phyloP scores from a whole-genome alignment of 2,888 invertebrate genomes.

The Erannis defoliaria region DNA sequence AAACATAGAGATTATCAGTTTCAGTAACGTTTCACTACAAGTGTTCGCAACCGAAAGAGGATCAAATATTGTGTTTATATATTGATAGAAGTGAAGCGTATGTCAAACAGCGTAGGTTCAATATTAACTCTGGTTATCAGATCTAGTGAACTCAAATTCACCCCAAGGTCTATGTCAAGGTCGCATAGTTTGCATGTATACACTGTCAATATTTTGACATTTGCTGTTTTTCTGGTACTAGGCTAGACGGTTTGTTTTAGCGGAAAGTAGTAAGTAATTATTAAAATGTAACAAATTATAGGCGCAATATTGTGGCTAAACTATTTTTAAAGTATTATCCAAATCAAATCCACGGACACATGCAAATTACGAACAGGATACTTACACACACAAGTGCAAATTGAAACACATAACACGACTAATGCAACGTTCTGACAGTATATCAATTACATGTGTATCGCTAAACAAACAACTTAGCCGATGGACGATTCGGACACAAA shows the following conservation, averaged over 20 bases:
- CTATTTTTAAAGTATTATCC: background rate
- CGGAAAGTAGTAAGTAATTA: too few species aligned
- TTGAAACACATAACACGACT: slow-evolving; percentile 45
- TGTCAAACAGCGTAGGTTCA: slow-evolving; percentile 81
- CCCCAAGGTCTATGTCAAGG: slow-evolving; percentile 79
- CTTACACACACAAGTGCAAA: slow-evolving; percentile 39
- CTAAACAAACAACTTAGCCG: slow-evolving; percentile 76
- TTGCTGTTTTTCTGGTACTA: slow-evolving; percentile 37
- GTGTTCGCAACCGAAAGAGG: slow-evolving; percentile 69
- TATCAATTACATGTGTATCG: slow-evolving; percentile 78
- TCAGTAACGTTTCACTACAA: slow-evolving; percentile 77
- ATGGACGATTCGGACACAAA: slow-evolving; percentile 68
- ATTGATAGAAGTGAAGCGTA: slow-evolving; percentile 85
- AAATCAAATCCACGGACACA: slow-evolving; percentile 2
- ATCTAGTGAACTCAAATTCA: slow-evolving; percentile 75
- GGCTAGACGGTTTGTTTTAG: too few species aligned
- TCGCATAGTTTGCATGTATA: slow-evolving; percentile 61
- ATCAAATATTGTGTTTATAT: slow-evolving; percentile 85
- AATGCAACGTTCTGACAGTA: slow-evolving; percentile 58
- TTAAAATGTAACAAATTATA: too few species aligned
- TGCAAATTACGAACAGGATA: slow-evolving; percentile 23
- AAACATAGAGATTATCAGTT: slow-evolving; percentile 76
- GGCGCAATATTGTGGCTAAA: too few species aligned
- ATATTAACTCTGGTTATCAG: slow-evolving; percentile 86
- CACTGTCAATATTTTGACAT: slow-evolving; percentile 68